Base-by-base conservation (phyloP, 2,113 vertebrate genomes). In the Onychostoma macrolepis region DNA sequence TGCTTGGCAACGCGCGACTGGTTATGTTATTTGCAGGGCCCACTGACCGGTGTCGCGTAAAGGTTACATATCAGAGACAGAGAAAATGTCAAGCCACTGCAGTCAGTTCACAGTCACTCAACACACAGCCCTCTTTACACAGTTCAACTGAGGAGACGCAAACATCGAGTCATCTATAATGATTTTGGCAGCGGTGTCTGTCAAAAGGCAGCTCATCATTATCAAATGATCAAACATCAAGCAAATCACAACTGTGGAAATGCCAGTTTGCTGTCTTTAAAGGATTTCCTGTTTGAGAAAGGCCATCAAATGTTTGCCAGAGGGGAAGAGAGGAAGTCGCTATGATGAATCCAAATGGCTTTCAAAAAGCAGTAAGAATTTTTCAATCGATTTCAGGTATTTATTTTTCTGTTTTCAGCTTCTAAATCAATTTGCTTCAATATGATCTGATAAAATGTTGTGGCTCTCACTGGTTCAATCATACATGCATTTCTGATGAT, bases 31-130 rank as follows among this genome's bases (percentile, higher is more conserved):
- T 91, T 88, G 90, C 89, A 87, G 89, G 90, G 74, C 36, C 56
- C 6, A 0, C 83, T 17, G 78, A 90, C 89, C 13, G 75, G 87
- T 84, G 90, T 89, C 36, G 61, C 75, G 85, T 88, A 92, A 95
- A 94, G 91, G 94, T 94, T 90, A 93, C 65, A 28, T 89, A 91
- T 93, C 88, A 90, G 89, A 92, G 83, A 38, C 50, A 63, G 79
- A 87, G 87, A 87, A 91, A 87, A 87, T 87, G 89, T 87, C 87
- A 89, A 63, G 28, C 10, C 33, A 45, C 53, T 15, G 28, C n/a
- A 24, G 26, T 6, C 9, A 17, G 33, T 41, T 80, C 65, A 63
- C 36, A 41, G 48, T 67, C 41, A 13, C 19, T 12, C 15, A 78
- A 33, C 21, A 53, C 74, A 45, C 67, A 8, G 15, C 36, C 17